Evolutionary conservation across 2,888 invertebrate species (phyloP).

Genomic region (Druceiella hillmani): DNA sequence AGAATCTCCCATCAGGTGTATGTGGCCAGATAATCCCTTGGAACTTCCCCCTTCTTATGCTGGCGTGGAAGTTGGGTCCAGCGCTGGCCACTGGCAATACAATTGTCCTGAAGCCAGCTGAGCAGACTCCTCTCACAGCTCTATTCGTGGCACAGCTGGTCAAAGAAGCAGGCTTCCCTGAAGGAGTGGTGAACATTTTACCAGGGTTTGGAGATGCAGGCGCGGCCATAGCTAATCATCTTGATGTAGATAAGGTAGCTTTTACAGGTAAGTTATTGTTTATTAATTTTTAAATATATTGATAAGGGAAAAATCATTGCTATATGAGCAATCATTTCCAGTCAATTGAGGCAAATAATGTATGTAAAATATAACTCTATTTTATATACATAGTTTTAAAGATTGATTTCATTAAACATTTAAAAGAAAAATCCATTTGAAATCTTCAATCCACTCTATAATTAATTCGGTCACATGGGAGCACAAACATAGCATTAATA

Average conservation of each 20-base stretch:
- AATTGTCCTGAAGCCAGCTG: constrained; percentile 77
- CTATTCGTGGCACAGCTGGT: constrained; percentile 69
- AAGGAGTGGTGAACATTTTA: constrained; percentile 76
- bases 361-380: too few relatives aligned
- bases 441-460: too few relatives aligned
- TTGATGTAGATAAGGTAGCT: constrained; percentile 69
- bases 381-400: too few relatives aligned
- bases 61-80: constrained; percentile 79
- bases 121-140: constrained; percentile 80
- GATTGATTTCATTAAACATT: too few relatives aligned
- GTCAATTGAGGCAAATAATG: too few relatives aligned
- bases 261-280: too few relatives aligned
- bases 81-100: constrained; percentile 64
- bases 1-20: constrained; percentile 43
- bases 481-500: too few relatives aligned
- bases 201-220: constrained; percentile 75
- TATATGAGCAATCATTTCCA: too few relatives aligned
- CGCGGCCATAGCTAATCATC: constrained; percentile 59
- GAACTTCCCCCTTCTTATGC: constrained; percentile 81
- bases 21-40: constrained; percentile 82
- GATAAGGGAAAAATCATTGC: too few relatives aligned
- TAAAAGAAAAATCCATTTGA: too few relatives aligned
- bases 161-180: constrained; percentile 76
- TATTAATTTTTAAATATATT: too few relatives aligned
- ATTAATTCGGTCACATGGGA: too few relatives aligned